Evolutionary conservation across 1,140 invertebrate genomes (phyloP), one percentile per base, ranked within the genome.

Genomic region (Bradysia coprophila): DNA sequence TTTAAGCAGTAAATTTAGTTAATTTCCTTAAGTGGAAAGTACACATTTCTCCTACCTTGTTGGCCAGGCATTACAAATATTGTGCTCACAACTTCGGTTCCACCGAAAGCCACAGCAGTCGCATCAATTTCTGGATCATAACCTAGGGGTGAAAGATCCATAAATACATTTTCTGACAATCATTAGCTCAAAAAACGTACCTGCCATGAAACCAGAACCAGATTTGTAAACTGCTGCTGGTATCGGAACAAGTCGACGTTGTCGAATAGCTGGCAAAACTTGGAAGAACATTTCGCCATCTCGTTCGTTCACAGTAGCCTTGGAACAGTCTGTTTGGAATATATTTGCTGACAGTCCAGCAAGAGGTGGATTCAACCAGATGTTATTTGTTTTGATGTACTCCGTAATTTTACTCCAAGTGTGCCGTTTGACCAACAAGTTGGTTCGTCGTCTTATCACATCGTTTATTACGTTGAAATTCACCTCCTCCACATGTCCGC

Each of bases 251-350:
- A 89, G 58, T 38, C 82, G 72, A 15, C 84, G 64, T 56, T 84
- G 79, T 24, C 81, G 68, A 0, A 82, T 73, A 0, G 77, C 76
- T 0, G 81, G 81, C 16, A 78, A 72, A 0, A 85, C 80, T 4
- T 83, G 79, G 51, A 87, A 87, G 54, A 85, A 84, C 65, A 87
- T 72, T 57, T 86, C 83, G 1, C 81, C 82, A 49, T 87, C 81
- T 38, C 81, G 61, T 5, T 80, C 76, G 28, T 75, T 68, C 8
- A 73, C 75, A 2, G 79, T 80, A 5, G 75, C 75, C 28, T 62
- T 61, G 0, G 67, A 64, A 56, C 82, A 87, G 45, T 85, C 81
- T 4, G 81, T 85, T 72, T 81, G 66, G 43, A 71, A 84, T 21
- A 87, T 75, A 52, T 83, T 85, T 4, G 80, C 78, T 8, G 78